Conservation (phyloP, 2,888 invertebrate genomes). For the Cheilosia variabilis region DNA sequence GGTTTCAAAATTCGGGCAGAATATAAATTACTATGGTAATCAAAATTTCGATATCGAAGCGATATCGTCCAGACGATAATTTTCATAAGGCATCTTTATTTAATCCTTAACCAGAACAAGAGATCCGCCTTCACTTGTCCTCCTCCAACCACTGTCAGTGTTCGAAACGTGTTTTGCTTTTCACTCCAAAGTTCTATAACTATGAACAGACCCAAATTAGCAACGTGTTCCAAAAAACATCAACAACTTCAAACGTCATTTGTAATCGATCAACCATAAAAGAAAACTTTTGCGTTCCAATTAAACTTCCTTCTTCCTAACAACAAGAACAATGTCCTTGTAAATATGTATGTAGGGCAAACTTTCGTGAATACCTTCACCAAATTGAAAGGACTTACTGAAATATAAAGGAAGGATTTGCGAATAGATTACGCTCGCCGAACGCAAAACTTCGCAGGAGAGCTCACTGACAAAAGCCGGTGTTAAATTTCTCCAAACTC, state of each 20-base stretch:
- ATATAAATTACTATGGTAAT: too few species aligned
- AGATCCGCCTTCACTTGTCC: too few species aligned
- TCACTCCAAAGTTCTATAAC: too few species aligned
- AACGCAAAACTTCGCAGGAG: constrained; percentile 48
- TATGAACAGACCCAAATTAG: too few species aligned
- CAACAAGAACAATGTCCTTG: constrained; percentile 28
- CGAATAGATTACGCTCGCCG: constrained; percentile 5
- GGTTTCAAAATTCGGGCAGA: too few species aligned
- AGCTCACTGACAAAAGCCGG: neutral
- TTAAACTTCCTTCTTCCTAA: constrained; percentile 15
- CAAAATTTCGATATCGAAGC: too few species aligned
- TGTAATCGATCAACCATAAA: constrained; percentile 22
- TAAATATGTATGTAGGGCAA: constrained; percentile 32
- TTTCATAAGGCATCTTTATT: too few species aligned
- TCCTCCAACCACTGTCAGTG: too few species aligned
- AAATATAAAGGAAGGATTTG: constrained; percentile 21
- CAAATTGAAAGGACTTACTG: constrained; percentile 45
- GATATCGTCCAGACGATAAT: too few species aligned
- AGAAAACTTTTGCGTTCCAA: constrained; percentile 37
- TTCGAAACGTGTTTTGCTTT: too few species aligned
- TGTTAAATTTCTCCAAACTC: constrained; percentile 41
- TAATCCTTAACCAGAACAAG: too few species aligned
- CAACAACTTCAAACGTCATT: constrained; percentile 29
- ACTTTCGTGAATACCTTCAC: constrained; percentile 21
- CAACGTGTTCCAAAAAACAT: neutral